Evolutionary conservation across 2,797 vertebrate species (phyloP), one percentile per base, ranked within the genome.

Genomic region (Hybognathus amarus): DNA sequence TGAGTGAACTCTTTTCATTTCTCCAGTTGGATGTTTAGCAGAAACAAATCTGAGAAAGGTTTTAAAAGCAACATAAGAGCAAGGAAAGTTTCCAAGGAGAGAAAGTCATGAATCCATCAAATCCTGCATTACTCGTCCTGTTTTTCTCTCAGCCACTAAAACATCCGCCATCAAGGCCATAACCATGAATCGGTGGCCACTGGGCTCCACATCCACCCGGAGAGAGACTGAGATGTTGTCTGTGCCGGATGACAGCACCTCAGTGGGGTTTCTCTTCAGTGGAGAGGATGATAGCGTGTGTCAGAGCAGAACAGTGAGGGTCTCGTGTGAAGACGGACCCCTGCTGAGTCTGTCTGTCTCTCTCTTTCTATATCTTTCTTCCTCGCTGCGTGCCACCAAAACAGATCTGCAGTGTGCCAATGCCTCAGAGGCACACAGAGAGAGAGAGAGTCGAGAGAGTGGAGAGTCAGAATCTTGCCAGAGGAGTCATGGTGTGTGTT

Each of bases 201-300:
- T 12, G 36, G 36, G 33, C 50, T 76, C 52, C 52, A 59, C 52
- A 40, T 24, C 73, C 22, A 59, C 52, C 12, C 33, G 52, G 6
- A 76, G 73, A 74, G 54, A 77, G n/a, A 77, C 56, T 8, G 17
- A 63, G 75, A 77, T 63, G 22, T n/a, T 4, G 27, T 64, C 42
- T 78, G 45, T 50, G 75, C 45, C 10, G 17, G 75, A 66, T 33
- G 27, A 78, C 59, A 78, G 61, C 61, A 52, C 42, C 42, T 66
- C 77, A 17, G 61, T 22, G 42, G 59, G 77, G 77, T 50, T 66
- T 78, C 77, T 78, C 61, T 66, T 66, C 77, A 78, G 40, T 63
- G 56, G 40, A 47, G 56, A 24, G 42, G 56, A 77, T 77, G 56
- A 63, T 61, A 63, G 75, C n/a, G 9, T 0, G 12, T 78, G 76